Percentiles rank a stretch among this genome's conserved stretches.
Conservation (phyloP, 2,113 vertebrate genomes). For the Orientallactaga bullata region DNA sequence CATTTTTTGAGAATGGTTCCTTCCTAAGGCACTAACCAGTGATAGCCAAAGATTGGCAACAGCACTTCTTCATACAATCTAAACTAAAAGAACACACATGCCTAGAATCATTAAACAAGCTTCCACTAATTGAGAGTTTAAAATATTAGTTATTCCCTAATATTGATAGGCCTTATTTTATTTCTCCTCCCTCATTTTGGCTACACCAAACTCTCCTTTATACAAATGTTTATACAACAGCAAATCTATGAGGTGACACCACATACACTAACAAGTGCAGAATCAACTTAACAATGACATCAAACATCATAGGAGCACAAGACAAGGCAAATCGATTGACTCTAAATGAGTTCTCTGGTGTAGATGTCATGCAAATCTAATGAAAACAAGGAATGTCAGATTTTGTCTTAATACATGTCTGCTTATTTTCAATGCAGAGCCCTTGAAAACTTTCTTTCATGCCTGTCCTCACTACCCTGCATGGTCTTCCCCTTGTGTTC, state of each 20-base stretch:
- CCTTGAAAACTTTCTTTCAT: too few relatives aligned
- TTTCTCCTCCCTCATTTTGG: neutral
- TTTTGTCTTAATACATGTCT: too few relatives aligned
- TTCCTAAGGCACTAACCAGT: neutral
- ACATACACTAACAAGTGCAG: neutral
- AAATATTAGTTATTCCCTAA: neutral
- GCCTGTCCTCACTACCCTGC: neutral
- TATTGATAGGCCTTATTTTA: neutral
- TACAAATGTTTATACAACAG: neutral
- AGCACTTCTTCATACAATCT: neutral
- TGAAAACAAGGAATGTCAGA: neutral
- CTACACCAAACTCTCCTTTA: neutral
- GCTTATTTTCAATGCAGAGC: too few relatives aligned
- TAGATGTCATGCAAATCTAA: neutral
- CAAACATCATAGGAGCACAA: neutral
- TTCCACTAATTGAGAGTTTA: neutral
- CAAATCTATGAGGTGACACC: neutral
- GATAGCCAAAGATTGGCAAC: neutral
- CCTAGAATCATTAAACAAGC: constrained; percentile 6
- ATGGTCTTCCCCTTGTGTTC: neutral
- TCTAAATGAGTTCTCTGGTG: neutral
- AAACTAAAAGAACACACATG: neutral
- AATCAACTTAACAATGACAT: neutral
- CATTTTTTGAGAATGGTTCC: too few relatives aligned
- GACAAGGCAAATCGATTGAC: neutral